A percentile compares a stretch with the other conserved stretches of the same genome.
phyloP scores from a whole-genome alignment of 2,888 invertebrate species.

The Drosophila vallismaia region DNA sequence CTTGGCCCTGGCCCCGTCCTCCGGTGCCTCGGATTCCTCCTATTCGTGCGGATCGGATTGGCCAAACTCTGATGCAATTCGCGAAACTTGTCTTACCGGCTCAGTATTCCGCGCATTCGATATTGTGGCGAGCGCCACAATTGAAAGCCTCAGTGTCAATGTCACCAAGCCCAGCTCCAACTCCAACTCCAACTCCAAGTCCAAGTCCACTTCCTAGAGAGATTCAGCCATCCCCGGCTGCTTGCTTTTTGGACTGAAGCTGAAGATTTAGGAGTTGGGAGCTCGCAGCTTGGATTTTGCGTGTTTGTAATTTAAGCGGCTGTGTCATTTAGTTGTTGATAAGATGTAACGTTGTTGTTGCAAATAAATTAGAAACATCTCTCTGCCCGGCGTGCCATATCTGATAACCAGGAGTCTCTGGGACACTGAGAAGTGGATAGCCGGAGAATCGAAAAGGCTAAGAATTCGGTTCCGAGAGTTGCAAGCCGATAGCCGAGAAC shows the following conservation, averaged over 20 bases:
- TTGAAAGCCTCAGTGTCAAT: slow-evolving; percentile 79
- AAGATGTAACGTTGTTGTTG: slow-evolving; percentile 59
- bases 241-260: slow-evolving; percentile 3
- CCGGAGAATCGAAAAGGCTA: background rate
- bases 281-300: slow-evolving; percentile 50
- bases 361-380: slow-evolving; percentile 72
- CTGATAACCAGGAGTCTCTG: slow-evolving; percentile 57
- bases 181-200: background rate
- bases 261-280: slow-evolving; percentile 39
- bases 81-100: slow-evolving; percentile 76
- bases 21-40: slow-evolving; percentile 6
- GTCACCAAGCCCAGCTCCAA: slow-evolving; percentile 46
- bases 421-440: slow-evolving; percentile 11
- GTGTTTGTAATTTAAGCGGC: slow-evolving; percentile 71
- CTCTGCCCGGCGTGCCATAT: slow-evolving; percentile 61
- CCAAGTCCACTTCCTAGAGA: slow-evolving; percentile 40
- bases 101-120: slow-evolving; percentile 67
- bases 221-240: background rate
- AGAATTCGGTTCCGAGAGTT: background rate
- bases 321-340: slow-evolving; percentile 75
- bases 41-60: slow-evolving; percentile 16
- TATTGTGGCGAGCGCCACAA: slow-evolving; percentile 74
- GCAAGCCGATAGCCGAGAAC: slow-evolving; percentile 31
- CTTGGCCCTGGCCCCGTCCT: slow-evolving; percentile 20
- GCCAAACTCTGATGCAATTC: slow-evolving; percentile 69